Conservation (phyloP, 2,797 vertebrate species). For the Brotula barbata region DNA sequence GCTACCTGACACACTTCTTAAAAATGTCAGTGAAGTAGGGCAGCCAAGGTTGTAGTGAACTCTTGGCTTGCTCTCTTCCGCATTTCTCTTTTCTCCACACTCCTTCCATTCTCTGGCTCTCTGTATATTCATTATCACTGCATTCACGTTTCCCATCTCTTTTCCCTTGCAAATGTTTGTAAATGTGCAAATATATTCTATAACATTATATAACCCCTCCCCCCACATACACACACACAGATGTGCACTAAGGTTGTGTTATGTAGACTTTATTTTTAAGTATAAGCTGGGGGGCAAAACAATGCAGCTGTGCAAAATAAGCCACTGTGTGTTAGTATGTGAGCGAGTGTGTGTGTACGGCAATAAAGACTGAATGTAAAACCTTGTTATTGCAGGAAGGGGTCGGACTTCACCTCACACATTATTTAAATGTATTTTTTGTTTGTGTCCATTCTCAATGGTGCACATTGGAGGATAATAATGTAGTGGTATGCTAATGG, state of each 20-base stretch:
- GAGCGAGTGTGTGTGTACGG: slow-evolving; percentile 12
- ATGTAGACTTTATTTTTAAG: slow-evolving; percentile 49
- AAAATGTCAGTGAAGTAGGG: slow-evolving; percentile 59
- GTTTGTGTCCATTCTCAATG: slow-evolving; percentile 42
- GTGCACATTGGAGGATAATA: slow-evolving; percentile 30
- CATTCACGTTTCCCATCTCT: not conserved
- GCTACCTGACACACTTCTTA: slow-evolving; percentile 58
- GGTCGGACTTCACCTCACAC: slow-evolving; percentile 67
- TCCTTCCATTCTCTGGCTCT: slow-evolving; percentile 1
- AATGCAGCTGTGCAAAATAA: slow-evolving; percentile 56
- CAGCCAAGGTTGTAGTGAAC: slow-evolving; percentile 52
- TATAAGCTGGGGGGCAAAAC: slow-evolving; percentile 43
- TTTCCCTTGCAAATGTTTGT: not conserved
- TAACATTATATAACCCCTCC: not conserved
- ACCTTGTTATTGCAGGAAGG: slow-evolving; percentile 56
- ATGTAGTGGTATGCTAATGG: slow-evolving; percentile 31
- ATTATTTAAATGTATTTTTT: slow-evolving; percentile 77
- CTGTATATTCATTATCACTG: slow-evolving; percentile 9
- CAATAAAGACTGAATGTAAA: slow-evolving; percentile 62
- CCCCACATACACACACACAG: slow-evolving; percentile 2
- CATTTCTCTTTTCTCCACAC: slow-evolving; percentile 11
- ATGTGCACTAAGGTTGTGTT: slow-evolving; percentile 19
- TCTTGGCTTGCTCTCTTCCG: slow-evolving; percentile 31
- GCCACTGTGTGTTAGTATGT: slow-evolving; percentile 40
- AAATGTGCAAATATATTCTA: slow-evolving; percentile 14